Evolutionary conservation across 2,888 invertebrate species (phyloP), one percentile per base, ranked within the genome.

Genomic region (Drosophila cyrtoloma): DNA sequence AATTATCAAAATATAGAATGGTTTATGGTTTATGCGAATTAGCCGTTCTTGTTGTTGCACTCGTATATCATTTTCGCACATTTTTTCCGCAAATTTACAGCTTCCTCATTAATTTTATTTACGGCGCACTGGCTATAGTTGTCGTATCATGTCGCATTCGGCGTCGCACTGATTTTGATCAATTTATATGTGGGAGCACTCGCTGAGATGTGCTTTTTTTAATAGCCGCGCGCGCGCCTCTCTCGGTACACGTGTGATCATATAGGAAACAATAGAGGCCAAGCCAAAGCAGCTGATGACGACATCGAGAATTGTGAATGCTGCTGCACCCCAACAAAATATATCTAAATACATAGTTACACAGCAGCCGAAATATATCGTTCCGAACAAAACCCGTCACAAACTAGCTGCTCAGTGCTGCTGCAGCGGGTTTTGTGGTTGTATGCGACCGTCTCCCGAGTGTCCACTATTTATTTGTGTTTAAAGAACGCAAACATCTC

Each of bases 61-160:
- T 39, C 73, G 69, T 73, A 74, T 74, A 70, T 81, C 58, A 57
- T 68, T 75, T 83, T 86, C 57, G 79, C 86, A 79, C 85, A 76
- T 75, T 76, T 69, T 82, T 84, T 77, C 72, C 59, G 75, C 82
- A 87, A 87, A 87, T 89, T 89, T 84, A 76, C 84, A 77, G 82
- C 64, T 87, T 87, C 87, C 87, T 87, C 84, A 90, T 87, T 87
- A 84, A 74, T 78, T 85, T 85, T 60, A 75, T 81, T 67, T 77
- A 70, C 77, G 74, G 63, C 71, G 74, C 70, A 64, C 39, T 71
- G 63, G 62, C 51, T 66, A 64, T 71, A 65, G 70, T 68, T 66
- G 71, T 68, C 64, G 71, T 47, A 73, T 79, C 81, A 79, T 79
- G 81, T 81, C 83, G 78, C 65, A 68, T 60, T 71, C 77, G 77